Conservation (phyloP, 2,113 vertebrate species). For the Puma concolor region DNA sequence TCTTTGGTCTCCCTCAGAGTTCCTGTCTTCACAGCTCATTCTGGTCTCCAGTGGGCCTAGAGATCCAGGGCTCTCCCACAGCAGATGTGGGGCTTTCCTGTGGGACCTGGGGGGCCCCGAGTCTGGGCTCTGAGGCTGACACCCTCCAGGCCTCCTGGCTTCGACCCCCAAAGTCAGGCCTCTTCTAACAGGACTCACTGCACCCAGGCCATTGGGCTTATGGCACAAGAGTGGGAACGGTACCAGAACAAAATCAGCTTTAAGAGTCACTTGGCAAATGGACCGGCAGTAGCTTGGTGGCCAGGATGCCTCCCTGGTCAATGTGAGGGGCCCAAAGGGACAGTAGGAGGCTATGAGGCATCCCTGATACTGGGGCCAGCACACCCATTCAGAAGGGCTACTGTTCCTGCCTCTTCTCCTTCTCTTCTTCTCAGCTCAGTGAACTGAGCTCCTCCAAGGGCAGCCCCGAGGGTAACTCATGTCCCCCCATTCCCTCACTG, state of each 20-base stretch:
- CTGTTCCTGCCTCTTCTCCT: rapidly evolving
- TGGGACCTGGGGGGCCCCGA: rapidly evolving
- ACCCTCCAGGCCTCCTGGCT: neutral
- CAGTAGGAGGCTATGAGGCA: no score
- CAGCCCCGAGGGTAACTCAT: rapidly evolving
- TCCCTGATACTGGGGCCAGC: neutral
- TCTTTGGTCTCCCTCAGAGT: neutral
- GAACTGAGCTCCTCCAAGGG: neutral
- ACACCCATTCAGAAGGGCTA: neutral
- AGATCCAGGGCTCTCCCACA: neutral
- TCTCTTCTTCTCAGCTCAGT: rapidly evolving
- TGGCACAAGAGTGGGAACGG: neutral
- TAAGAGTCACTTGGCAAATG: neutral
- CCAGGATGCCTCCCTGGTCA: neutral
- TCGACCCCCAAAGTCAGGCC: neutral
- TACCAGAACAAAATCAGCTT: neutral
- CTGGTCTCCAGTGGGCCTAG: neutral
- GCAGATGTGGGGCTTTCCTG: neutral
- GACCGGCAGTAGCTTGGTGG: neutral
- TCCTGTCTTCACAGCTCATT: neutral
- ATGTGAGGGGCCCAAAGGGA: neutral
- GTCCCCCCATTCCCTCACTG: rapidly evolving
- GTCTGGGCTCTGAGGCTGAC: neutral
- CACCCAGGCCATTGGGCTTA: neutral
- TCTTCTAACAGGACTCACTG: neutral